phyloP scores from a whole-genome alignment of 2,888 invertebrate species.

The Lycaena phlaeas region DNA sequence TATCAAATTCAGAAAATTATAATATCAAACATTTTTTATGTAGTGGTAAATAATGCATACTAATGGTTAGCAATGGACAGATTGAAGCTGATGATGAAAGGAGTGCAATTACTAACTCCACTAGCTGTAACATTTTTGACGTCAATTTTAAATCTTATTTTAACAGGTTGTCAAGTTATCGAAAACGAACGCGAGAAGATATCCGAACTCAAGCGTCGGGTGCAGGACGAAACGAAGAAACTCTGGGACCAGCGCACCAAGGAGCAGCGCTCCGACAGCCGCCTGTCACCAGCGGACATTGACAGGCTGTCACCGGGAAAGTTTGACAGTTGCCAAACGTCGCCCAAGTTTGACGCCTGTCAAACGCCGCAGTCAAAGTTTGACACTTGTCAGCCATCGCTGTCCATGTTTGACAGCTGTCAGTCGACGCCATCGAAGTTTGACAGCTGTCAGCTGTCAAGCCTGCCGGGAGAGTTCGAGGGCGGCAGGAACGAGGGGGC shows the following conservation, averaged over 20 bases:
- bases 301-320: conserved; percentile 8
- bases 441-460: conserved; percentile 14
- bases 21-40: too few relatives aligned
- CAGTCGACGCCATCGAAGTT: background rate
- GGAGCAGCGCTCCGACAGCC: conserved; percentile 28
- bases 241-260: conserved; percentile 83
- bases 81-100: too few relatives aligned
- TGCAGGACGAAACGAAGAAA: conserved; percentile 90
- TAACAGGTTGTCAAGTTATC: conserved; percentile 92
- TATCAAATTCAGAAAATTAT: too few relatives aligned
- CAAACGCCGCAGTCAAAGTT: conserved; percentile 18
- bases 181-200: conserved; percentile 92
- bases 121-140: too few relatives aligned
- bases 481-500: conserved; percentile 13
- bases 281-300: conserved; percentile 17
- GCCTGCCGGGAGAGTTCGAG: conserved; percentile 11
- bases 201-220: conserved; percentile 86
- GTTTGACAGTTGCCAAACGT: background rate
- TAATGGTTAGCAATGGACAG: too few relatives aligned
- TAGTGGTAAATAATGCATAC: too few relatives aligned
- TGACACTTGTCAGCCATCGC: conserved; percentile 9
- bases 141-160: too few relatives aligned
- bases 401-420: background rate
- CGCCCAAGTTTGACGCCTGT: conserved; percentile 27
- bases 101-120: too few relatives aligned